Evolutionary conservation across 2,797 vertebrate species (phyloP).

Genomic region (Enteromius treurensis): DNA sequence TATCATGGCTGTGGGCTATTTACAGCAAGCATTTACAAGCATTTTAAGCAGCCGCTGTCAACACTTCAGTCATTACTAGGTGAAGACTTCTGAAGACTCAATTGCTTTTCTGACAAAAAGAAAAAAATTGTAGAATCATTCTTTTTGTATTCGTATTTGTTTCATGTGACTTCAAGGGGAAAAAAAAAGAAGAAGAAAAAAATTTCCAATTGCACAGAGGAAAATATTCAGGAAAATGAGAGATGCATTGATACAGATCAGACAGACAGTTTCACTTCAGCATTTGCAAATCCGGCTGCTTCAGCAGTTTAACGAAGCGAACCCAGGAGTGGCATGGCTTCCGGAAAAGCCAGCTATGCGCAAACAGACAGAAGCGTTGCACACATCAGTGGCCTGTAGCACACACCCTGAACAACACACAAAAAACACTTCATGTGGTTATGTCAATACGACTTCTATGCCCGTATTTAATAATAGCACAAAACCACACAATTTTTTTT

Average conservation of each 20-base stretch:
- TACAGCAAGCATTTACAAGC: too few relatives aligned
- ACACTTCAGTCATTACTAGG: too few relatives aligned
- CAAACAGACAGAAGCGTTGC: constrained; percentile 58
- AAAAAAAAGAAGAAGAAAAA: too few relatives aligned
- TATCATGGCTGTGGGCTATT: background rate
- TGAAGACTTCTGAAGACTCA: too few relatives aligned
- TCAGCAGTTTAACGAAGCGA: constrained; percentile 63
- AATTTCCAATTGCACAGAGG: background rate
- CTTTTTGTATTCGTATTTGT: too few relatives aligned
- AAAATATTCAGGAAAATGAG: background rate
- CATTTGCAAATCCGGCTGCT: constrained; percentile 36
- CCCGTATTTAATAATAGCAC: constrained; percentile 64
- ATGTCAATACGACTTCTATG: constrained; percentile 53
- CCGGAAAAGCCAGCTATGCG: constrained; percentile 61
- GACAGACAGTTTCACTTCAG: constrained; percentile 63
- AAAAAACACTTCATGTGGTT: constrained; percentile 33
- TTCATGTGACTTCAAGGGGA: too few relatives aligned
- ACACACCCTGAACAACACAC: constrained; percentile 49
- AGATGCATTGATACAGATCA: background rate
- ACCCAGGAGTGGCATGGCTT: constrained; percentile 53
- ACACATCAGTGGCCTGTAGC: constrained; percentile 29
- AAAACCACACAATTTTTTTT: constrained; percentile 59
- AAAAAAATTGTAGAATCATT: background rate
- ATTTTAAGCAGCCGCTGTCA: background rate
- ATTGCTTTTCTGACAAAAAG: background rate